Base-by-base conservation (phyloP, 2,888 invertebrate species). In the Lampropteryx suffumata region DNA sequence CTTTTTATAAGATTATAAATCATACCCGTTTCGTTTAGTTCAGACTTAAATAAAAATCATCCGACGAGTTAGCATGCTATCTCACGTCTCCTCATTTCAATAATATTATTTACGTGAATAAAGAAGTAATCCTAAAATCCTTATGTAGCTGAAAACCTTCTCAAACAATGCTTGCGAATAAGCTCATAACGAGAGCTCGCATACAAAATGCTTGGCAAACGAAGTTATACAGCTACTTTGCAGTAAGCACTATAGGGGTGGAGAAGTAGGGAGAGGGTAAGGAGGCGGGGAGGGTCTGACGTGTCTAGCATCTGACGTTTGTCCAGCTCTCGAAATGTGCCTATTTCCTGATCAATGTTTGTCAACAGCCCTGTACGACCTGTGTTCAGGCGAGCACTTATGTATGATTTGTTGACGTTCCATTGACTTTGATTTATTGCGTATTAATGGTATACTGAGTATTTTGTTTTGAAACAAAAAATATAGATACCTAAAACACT, bases 241-340 rank as follows among this genome's bases (percentile, higher is more conserved):
- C 37, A 42, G 36, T 48, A 32, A 39, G 39, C 32, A 30, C 29
- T 30, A 21, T 35, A 8, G 2, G 7, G 11, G 8, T 5, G 30
- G 26, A 12, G n/a, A 2, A 13, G n/a, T n/a, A n/a, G n/a, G 24
- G n/a, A 26, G 14, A 9, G 10, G 47, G 13, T 1, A 33, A 26
- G 36, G 41, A 9, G 35, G 6, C 3, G 32, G 17, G 3, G 6
- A 11, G 35, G 17, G 6, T 29, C 27, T 37, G 32, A 30, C 40
- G 34, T 39, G 35, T 43, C 32, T 30, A 34, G 21, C 43, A 41
- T 35, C 47, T 55, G 45, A 51, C 50, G 34, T 52, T 56, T 56
- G 46, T 28, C 14, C 43, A 50, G 52, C 49, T 52, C 52, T 50
- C 36, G 39, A 52, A 56, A 51, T 51, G 45, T 26, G 51, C 41